Percentiles rank a stretch among this genome's conserved stretches.
Evolutionary conservation across 92 coral and sea anemone species (phyloP).

Genomic region (Palythoa grandis): DNA sequence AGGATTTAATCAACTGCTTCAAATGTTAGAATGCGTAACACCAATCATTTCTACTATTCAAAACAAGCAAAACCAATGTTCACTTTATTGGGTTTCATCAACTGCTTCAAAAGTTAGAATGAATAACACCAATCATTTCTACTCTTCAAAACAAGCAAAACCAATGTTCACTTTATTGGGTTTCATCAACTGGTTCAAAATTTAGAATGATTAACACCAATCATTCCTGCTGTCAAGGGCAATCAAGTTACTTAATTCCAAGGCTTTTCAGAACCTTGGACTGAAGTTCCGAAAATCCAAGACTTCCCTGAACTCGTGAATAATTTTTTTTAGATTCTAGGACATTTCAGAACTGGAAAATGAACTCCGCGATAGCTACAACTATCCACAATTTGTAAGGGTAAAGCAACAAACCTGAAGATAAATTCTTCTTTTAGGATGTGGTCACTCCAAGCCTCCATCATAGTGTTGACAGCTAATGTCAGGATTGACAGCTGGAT

Average conservation of each 20-base stretch:
- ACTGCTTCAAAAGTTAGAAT: background rate
- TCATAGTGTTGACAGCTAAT: slow-evolving; percentile 78
- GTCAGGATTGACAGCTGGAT: slow-evolving; percentile 66
- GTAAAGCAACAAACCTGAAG: slow-evolving; percentile 70
- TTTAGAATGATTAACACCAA: background rate
- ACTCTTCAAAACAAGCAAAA: background rate
- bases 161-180: background rate
- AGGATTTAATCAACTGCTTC: background rate
- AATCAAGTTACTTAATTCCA: background rate
- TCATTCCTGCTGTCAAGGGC: background rate
- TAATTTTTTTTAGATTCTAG: too few species aligned
- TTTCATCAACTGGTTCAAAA: background rate
- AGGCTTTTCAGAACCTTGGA: too few species aligned
- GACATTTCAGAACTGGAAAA: background rate
- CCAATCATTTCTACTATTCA: background rate
- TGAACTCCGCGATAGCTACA: too few species aligned
- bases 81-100: background rate
- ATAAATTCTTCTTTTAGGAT: slow-evolving; percentile 84
- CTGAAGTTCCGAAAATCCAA: too few species aligned
- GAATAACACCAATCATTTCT: background rate
- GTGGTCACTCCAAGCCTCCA: slow-evolving; percentile 94
- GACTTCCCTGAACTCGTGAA: too few species aligned
- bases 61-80: background rate
- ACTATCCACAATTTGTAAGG: too few species aligned
- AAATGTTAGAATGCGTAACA: background rate